Base-by-base conservation (phyloP, 30 jellyfish, hydroid and myxozoan species). In the Aurelia aurita region DNA sequence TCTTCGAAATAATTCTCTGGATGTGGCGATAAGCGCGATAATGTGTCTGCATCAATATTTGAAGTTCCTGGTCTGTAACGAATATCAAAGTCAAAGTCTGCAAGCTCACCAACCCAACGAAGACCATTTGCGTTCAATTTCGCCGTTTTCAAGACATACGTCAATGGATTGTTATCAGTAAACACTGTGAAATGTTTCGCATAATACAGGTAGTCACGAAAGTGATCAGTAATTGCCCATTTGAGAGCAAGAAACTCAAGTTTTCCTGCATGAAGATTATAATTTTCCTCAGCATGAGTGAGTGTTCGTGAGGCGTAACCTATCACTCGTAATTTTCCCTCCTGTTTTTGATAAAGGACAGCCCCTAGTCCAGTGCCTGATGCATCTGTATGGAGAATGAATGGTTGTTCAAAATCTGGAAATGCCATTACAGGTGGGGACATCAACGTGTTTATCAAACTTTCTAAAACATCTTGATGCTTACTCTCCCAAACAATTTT, bases 151-250 rank as follows among this genome's bases (percentile, higher is more conserved):
- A 57, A 8, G n/a, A 76, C 44, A 28, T 76, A 76, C 61, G 64
- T 20, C 26, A 76, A 34, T 8, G 86, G 85, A 29, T 76, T 58
- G 59, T 76, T 76, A 45, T 76, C 88, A 29, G 85, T 76, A 51
- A 51, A 76, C n/a, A n/a, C n/a, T n/a, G n/a, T n/a, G n/a, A n/a
- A n/a, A 53, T 76, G 85, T 6, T 53, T 26, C 16, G 22, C 84
- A 57, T 76, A 76, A 58, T 11, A 19, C 20, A 57, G 61, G 46
- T 51, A 76, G 26, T 53, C 85, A 57, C 58, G 15, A 32, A 76
- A 76, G 19, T 53, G 25, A 7, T 76, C 84, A 27, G 72, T 7
- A 51, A 76, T 51, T 20, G 88, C 58, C 88, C 88, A 76, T 44
- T 76, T 76, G 49, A 76, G 43, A 26, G 84, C 88, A 6, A 76